Evolutionary conservation across 2,797 vertebrate species (phyloP).

Genomic region (Synaphobranchus kaupii): DNA sequence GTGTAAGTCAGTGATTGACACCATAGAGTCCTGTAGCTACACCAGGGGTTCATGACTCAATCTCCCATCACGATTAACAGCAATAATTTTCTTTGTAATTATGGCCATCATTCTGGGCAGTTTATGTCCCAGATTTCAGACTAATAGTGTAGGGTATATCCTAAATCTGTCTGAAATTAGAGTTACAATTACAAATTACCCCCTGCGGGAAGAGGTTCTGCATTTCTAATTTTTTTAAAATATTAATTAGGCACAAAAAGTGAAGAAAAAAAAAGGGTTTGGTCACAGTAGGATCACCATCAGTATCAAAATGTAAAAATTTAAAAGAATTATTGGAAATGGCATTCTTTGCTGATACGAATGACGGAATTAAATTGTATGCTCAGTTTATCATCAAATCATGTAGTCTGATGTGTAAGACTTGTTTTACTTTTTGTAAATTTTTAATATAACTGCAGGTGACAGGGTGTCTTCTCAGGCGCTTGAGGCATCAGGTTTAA

Average conservation of each 20-base stretch:
- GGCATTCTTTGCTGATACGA: not conserved
- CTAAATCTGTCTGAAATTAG: not conserved
- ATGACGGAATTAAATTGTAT: not conserved
- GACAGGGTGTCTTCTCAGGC: conserved; percentile 59
- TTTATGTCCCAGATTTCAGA: not conserved
- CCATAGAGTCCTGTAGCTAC: not conserved
- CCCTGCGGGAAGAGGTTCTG: not conserved
- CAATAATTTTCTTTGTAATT: not conserved
- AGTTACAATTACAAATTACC: not conserved
- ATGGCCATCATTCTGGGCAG: not conserved
- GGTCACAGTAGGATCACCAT: not conserved
- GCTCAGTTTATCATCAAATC: conserved; percentile 33
- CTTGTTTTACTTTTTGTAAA: conserved; percentile 27
- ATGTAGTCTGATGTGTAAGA: conserved; percentile 34
- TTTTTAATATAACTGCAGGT: conserved; percentile 42
- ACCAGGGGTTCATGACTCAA: not conserved
- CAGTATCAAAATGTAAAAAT: not conserved
- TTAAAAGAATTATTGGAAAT: not conserved
- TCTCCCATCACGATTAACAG: not conserved
- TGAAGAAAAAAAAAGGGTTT: not conserved
- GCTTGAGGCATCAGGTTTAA: conserved; percentile 27
- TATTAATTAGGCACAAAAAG: too few relatives aligned
- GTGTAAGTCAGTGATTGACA: not conserved
- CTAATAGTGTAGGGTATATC: not conserved
- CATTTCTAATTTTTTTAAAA: too few relatives aligned